Conservation (phyloP, 2,113 vertebrate species). For the Sinocyclocheilus anshuiensis region DNA sequence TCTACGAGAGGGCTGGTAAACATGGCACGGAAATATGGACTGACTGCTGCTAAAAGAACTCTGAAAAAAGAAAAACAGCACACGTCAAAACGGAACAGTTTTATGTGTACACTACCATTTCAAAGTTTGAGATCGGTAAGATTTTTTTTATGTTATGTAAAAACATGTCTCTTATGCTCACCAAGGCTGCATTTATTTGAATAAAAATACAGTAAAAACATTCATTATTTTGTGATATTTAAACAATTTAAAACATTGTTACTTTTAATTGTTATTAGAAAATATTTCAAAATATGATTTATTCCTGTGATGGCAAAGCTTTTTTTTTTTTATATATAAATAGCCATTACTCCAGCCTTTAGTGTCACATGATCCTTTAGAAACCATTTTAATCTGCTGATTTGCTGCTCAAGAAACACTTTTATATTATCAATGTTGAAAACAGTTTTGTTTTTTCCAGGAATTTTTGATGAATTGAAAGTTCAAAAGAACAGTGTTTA, state of each 20-base stretch:
- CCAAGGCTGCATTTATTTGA: no score
- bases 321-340: no score
- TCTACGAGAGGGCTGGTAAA: conserved; percentile 83
- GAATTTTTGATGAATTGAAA: neutral
- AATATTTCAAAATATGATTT: neutral
- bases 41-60: conserved; percentile 80
- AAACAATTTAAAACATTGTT: no score
- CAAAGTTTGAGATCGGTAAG: neutral
- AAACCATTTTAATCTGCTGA: no score
- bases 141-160: neutral
- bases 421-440: neutral
- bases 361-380: no score
- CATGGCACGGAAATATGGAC: conserved; percentile 83
- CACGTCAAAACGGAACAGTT: neutral
- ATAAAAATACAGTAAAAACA: no score
- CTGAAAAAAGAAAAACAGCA: conserved; percentile 57
- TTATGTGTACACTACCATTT: neutral
- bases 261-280: no score
- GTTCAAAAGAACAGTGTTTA: neutral
- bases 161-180: neutral
- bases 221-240: no score
- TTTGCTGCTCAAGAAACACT: neutral
- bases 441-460: neutral
- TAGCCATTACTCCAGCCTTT: no score
- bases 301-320: neutral